A percentile compares a stretch with the other conserved stretches of the same genome.
Conservation (phyloP, 2,113 vertebrate genomes). For the Tupaia chinensis region DNA sequence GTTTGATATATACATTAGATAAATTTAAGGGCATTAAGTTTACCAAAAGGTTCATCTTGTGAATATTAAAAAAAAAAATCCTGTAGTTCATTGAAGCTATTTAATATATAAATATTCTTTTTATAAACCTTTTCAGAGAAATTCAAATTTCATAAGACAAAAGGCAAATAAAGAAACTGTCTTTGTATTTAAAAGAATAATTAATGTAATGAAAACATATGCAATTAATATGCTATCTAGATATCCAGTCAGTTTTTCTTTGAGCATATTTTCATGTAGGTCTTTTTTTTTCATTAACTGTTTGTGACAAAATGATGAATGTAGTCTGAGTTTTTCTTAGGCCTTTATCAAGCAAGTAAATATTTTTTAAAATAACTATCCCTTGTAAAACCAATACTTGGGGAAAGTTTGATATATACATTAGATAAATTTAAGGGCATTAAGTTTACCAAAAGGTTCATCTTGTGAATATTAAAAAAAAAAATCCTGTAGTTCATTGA, state of each 20-base stretch:
- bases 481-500: not conserved
- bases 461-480: conserved; percentile 26
- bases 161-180: not conserved
- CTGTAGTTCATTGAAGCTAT: not conserved
- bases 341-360: not conserved
- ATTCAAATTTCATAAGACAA: conserved; percentile 23
- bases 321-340: not conserved
- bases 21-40: conserved; percentile 33
- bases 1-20: not conserved
- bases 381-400: not conserved
- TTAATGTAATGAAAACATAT: not conserved
- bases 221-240: not conserved
- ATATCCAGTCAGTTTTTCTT: conserved; percentile 44
- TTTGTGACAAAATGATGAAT: not conserved
- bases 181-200: conserved; percentile 32
- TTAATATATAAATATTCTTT: conserved; percentile 50
- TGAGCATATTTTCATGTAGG: not conserved
- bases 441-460: conserved; percentile 40
- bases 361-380: conserved; percentile 28
- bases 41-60: conserved; percentile 37
- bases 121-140: conserved; percentile 23
- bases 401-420: conserved; percentile 27
- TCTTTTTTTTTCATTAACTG: too few relatives aligned
- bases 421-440: conserved; percentile 28
- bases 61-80: conserved; percentile 20